Evolutionary conservation across 2,113 vertebrate species (phyloP).

Genomic region (Xiphophorus couchianus): DNA sequence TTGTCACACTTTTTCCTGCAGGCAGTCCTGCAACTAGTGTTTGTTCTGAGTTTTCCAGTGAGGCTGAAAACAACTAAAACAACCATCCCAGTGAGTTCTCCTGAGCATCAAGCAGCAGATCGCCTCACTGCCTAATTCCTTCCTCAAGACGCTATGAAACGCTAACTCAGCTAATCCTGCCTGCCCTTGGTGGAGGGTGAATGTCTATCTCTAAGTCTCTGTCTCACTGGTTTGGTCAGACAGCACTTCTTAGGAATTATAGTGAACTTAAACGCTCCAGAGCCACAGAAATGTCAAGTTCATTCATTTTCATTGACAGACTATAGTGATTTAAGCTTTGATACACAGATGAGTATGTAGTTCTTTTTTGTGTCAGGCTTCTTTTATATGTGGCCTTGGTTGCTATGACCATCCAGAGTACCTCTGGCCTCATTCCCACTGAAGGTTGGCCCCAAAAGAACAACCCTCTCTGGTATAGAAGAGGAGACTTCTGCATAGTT

Average conservation of each 20-base stretch:
- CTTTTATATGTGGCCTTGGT: neutral
- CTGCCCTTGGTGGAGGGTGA: conserved; percentile 50
- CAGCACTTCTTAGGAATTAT: neutral
- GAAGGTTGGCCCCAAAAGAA: too few species aligned
- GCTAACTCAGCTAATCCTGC: conserved; percentile 64
- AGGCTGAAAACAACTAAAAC: conserved; percentile 10
- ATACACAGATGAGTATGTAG: too few species aligned
- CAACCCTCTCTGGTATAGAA: conserved; percentile 54
- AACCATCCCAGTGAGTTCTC: conserved; percentile 1
- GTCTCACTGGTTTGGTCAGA: conserved; percentile 3
- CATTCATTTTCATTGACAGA: conserved; percentile 5
- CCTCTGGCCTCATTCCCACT: conserved; percentile 42
- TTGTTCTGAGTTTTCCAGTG: neutral
- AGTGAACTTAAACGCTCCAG: neutral
- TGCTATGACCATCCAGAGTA: conserved; percentile 25
- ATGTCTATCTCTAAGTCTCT: conserved; percentile 23
- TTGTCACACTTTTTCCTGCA: neutral
- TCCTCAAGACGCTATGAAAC: conserved; percentile 38
- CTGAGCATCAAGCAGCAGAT: conserved; percentile 44
- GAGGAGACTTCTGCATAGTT: conserved; percentile 59
- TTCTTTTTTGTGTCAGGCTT: too few species aligned
- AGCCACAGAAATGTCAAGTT: neutral
- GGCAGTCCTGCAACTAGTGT: conserved; percentile 6
- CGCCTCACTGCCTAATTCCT: conserved; percentile 41
- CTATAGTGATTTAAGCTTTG: too few species aligned